Base-by-base conservation (phyloP, 2,113 vertebrate species). In the Bathybates hornii region DNA sequence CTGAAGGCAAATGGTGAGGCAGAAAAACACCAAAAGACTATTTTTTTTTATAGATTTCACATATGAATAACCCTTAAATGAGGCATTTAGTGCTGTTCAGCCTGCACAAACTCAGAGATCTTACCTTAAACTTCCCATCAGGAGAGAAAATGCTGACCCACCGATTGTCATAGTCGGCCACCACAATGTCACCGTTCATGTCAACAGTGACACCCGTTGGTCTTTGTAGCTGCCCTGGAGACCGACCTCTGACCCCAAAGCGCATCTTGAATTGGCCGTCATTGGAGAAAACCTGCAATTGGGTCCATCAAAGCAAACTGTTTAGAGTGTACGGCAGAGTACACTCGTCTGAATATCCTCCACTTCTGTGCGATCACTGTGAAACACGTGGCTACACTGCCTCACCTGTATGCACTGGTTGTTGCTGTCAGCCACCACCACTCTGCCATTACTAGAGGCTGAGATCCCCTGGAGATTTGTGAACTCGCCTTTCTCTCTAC, bases 71-170 rank as follows among this genome's bases (percentile, higher is more conserved):
- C 16, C 16, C 16, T 78, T 78, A 78, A 78, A 78, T 0, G 14
- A 53, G 1, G 2, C 13, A 41, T 52, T 59, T 6, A 24, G 3
- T 6, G 16, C n/a, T n/a, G 9, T 16, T 63, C 50, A 11, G 9
- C 5, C 1, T 45, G 21, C 5, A 27, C 16, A 24, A 9, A 5
- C 5, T 57, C 13, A 41, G 17, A 53, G 19, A 14, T 45, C 86
- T 95, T 87, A 99, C 98, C 98, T 99, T 99, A 92, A 99, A 99
- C 93, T 99, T 99, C 73, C 98, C 98, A 76, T 99, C 98, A 0
- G 98, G 96, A 2, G 98, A 97, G 93, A 99, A 99, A 92, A 99
- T 98, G 93, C 98, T 99, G 95, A 99, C 98, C 98, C 98, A 99
- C 93, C 98, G 97, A 95, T 99, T 99, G 97, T 99, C 98, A 3